These are phyloP conservation scores for Stylophora pistillata DNA, from an alignment of 64 coral and sea anemone species.

Conservation along the genomic window DNA sequence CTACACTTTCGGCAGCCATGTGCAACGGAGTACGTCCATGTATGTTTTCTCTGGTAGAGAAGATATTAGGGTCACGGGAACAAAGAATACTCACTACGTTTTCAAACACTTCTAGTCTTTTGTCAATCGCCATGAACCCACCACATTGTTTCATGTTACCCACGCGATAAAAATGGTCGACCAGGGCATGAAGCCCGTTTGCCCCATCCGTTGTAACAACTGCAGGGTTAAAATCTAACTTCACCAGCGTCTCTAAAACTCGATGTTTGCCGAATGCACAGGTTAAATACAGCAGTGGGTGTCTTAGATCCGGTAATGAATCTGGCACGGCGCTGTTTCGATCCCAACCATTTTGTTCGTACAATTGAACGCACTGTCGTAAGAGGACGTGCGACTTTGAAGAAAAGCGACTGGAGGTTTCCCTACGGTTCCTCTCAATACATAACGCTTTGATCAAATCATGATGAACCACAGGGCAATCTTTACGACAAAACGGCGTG, in stretches of 20 bases:
- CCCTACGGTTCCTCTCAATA: constrained; percentile 71
- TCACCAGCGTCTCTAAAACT: constrained; percentile 71
- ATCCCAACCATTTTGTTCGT: constrained; percentile 72
- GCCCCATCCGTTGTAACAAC: constrained; percentile 52
- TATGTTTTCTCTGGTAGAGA: constrained; percentile 39
- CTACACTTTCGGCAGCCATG: constrained; percentile 46
- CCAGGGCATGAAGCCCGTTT: constrained; percentile 59
- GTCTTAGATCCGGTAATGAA: constrained; percentile 45
- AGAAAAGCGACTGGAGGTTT: constrained; percentile 40
- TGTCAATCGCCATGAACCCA: constrained; percentile 68
- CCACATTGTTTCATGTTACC: constrained; percentile 51
- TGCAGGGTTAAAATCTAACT: constrained; percentile 51
- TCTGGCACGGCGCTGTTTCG: constrained; percentile 62
- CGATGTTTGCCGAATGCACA: constrained; percentile 77
- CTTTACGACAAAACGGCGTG: constrained; percentile 70
- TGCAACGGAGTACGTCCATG: constrained; percentile 61
- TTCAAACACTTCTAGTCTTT: constrained; percentile 65
- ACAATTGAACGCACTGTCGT: constrained; percentile 64
- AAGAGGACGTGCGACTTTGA: constrained; percentile 68
- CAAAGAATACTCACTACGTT: constrained; percentile 61
- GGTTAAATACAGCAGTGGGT: constrained; percentile 60
- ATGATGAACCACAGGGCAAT: constrained; percentile 54
- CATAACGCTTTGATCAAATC: constrained; percentile 71
- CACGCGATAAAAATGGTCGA: constrained; percentile 63
- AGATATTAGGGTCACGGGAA: constrained; percentile 53